Evolutionary conservation across 2,888 invertebrate genomes (phyloP), one percentile per base, ranked within the genome.

Genomic region (Alviniconcha strummeri): DNA sequence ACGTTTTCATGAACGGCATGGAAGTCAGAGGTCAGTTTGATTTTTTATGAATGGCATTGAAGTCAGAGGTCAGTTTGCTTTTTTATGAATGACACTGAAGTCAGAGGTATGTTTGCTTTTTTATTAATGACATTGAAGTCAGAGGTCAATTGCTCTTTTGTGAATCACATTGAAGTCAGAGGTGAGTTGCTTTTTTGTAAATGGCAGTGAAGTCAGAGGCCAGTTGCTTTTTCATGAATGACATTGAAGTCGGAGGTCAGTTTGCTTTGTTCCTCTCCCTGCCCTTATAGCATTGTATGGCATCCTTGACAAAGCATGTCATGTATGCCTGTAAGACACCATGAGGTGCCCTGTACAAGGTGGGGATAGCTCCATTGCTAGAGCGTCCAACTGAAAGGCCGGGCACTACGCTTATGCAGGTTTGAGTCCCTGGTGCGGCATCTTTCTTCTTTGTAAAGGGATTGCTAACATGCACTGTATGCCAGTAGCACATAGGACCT

Each of bases 1-100:
- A 98, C 93, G 96, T 98, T 60, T 98, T 97, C 93, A 99, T 98
- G 94, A 98, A 98, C 93, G 98, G 98, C 13, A 96, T 96, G 92
- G 97, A 97, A 91, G 96, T 97, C n/a, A 95, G 95, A 93, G 98
- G 95, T 95, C 9, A 80, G 80, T 60, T 36, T 36, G 36, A 36
- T 36, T 98, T 60, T 98, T 97, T 93, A 99, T 98, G 94, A 98
- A 98, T 93, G 98, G 98, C 13, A 96, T 96, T 92, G 97, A 97
- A 91, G 96, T 97, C n/a, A 95, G 95, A 93, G 98, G 95, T 95
- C 9, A 80, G 80, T 60, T 36, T 36, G 36, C 36, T 36, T 98
- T 60, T 98, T 97, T 93, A 99, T 98, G 94, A 98, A 98, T 93
- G 98, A 98, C 13, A 96, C 96, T 92, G 97, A 97, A 91, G 96